A percentile compares a stretch with the other conserved stretches of the same genome.
phyloP scores from a whole-genome alignment of 2,113 vertebrate genomes.

The Catharus fuscescens region DNA sequence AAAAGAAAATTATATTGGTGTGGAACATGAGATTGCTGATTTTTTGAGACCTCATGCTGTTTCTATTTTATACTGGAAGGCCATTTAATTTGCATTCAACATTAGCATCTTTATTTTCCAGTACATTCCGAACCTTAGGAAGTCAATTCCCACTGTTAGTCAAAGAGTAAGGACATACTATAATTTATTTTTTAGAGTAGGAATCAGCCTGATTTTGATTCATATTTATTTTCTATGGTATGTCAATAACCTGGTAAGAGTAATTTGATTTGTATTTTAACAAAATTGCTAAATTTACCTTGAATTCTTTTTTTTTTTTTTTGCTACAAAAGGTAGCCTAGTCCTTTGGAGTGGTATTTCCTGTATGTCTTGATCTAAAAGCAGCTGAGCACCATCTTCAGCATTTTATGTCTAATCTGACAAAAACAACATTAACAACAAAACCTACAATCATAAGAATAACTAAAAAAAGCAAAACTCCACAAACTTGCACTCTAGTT shows the following conservation, averaged over 20 bases:
- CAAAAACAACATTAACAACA: background rate
- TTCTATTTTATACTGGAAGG: background rate
- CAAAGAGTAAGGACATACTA: background rate
- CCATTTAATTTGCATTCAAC: slow-evolving; percentile 27
- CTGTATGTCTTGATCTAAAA: background rate
- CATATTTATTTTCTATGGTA: background rate
- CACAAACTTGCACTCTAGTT: background rate
- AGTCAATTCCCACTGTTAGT: background rate
- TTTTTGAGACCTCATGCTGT: slow-evolving; percentile 18
- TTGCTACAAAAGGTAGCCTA: background rate
- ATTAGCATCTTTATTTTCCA: background rate
- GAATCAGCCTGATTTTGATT: background rate
- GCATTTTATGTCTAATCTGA: background rate
- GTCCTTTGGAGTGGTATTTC: background rate
- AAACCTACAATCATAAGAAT: background rate
- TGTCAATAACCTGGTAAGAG: background rate
- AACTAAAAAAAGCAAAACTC: background rate
- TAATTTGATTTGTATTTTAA: background rate
- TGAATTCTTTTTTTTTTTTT: background rate
- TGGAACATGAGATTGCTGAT: slow-evolving; percentile 16
- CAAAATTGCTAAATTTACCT: background rate
- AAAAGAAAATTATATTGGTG: slow-evolving; percentile 42
- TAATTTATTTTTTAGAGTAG: background rate
- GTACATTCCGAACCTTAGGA: slow-evolving; percentile 5
- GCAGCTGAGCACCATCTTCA: background rate